These are phyloP conservation scores for Bovichtus diacanthus DNA, from an alignment of 2,797 vertebrate species.

Conservation along the genomic window DNA sequence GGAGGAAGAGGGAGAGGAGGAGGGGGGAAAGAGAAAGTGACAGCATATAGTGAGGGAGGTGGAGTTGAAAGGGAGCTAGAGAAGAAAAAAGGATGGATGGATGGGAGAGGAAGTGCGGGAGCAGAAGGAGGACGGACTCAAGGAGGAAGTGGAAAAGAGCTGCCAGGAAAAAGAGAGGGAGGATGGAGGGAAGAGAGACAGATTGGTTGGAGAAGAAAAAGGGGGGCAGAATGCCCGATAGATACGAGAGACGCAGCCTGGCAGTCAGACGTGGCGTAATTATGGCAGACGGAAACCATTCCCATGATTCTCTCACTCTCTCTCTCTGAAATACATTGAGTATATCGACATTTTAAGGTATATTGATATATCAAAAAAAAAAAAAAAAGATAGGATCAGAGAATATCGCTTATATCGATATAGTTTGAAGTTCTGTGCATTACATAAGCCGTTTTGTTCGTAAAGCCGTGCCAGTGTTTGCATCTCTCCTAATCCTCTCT, in stretches of 20 bases:
- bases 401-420: too few relatives aligned
- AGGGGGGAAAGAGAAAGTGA: constrained; percentile 24
- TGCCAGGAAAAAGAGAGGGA: constrained; percentile 55
- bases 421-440: too few relatives aligned
- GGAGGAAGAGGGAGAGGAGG: background rate
- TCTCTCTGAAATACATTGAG: too few relatives aligned
- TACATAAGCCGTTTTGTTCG: too few relatives aligned
- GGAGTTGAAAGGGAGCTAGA: constrained; percentile 41
- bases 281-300: constrained; percentile 57
- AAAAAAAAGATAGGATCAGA: too few relatives aligned
- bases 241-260: constrained; percentile 44
- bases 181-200: constrained; percentile 45
- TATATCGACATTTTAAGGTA: too few relatives aligned
- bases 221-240: constrained; percentile 43
- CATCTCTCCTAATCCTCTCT: too few relatives aligned
- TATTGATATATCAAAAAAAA: too few relatives aligned
- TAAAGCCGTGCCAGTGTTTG: too few relatives aligned
- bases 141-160: constrained; percentile 41
- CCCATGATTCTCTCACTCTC: constrained; percentile 45
- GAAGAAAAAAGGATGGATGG: constrained; percentile 49
- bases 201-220: constrained; percentile 54
- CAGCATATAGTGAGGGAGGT: constrained; percentile 54
- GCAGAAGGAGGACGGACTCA: constrained; percentile 48
- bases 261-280: constrained; percentile 60
- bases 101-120: constrained; percentile 39